Evolutionary conservation across 2,888 invertebrate genomes (phyloP).

Genomic region (Caradrina kadenii): DNA sequence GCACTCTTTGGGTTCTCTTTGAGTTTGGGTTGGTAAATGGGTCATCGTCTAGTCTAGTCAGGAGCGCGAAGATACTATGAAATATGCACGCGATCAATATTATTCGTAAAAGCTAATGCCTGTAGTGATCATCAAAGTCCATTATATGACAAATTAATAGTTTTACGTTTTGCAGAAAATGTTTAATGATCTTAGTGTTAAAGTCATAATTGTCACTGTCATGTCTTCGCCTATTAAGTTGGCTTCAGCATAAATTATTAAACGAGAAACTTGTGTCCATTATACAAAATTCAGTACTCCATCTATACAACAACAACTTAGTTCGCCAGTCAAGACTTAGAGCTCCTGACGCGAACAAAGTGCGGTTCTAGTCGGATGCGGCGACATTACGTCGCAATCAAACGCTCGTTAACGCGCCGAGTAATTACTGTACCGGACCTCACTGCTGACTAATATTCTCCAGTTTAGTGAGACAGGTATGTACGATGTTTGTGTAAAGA

Average conservation of each 20-base stretch:
- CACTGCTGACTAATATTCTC: constrained; percentile 57
- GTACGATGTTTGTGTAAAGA: background rate
- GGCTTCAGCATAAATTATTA: background rate
- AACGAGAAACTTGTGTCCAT: constrained; percentile 9
- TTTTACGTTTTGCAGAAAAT: background rate
- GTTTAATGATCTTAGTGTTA: background rate
- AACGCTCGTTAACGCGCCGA: constrained; percentile 76
- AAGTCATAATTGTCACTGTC: background rate
- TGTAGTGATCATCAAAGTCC: background rate
- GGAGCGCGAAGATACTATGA: too few species aligned
- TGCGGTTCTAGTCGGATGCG: constrained; percentile 52
- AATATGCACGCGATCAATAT: background rate
- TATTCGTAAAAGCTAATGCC: background rate
- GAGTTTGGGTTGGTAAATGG: too few species aligned
- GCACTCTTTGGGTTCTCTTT: too few species aligned
- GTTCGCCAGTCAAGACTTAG: constrained; percentile 26
- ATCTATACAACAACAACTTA: constrained; percentile 29
- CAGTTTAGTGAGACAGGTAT: constrained; percentile 46
- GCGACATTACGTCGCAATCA: constrained; percentile 79
- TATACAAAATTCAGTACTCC: constrained; percentile 28
- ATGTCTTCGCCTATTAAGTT: background rate
- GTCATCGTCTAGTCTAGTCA: too few species aligned
- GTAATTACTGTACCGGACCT: constrained; percentile 62
- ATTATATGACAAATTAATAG: background rate
- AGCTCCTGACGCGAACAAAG: constrained; percentile 54